Evolutionary conservation across 1,140 invertebrate genomes (phyloP).

Genomic region (Akabosia matsudoensis): DNA sequence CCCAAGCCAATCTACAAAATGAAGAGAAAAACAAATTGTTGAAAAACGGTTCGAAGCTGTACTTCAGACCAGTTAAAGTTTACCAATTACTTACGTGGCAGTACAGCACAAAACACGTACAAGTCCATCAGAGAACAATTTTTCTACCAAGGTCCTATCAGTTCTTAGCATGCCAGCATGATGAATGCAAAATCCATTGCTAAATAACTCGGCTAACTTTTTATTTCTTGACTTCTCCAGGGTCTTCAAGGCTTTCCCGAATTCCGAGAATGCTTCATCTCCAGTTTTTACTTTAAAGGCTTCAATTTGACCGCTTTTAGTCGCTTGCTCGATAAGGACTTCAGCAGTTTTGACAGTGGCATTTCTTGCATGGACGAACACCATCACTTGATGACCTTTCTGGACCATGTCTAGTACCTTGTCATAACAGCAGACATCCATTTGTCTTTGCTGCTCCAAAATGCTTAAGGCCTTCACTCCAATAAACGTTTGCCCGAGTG

Average conservation of each 20-base stretch:
- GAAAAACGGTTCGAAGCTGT: no score
- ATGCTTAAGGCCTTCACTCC: slow-evolving; percentile 79
- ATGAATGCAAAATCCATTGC: slow-evolving; percentile 87
- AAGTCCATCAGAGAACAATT: slow-evolving; percentile 80
- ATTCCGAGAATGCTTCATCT: slow-evolving; percentile 55
- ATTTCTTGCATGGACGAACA: slow-evolving; percentile 97
- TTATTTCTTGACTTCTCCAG: slow-evolving; percentile 71
- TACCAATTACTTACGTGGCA: slow-evolving; percentile 70
- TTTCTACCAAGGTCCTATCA: slow-evolving; percentile 83
- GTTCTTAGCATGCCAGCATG: slow-evolving; percentile 90
- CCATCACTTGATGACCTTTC: slow-evolving; percentile 94
- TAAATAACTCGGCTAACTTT: slow-evolving; percentile 75
- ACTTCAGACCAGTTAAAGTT: no score
- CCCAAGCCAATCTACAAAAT: slow-evolving; percentile 77
- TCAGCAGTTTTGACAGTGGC: slow-evolving; percentile 85
- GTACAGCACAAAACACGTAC: slow-evolving; percentile 95
- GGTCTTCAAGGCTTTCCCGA: slow-evolving; percentile 61
- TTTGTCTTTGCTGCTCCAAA: slow-evolving; percentile 72
- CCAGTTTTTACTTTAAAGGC: slow-evolving; percentile 63
- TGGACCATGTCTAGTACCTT: slow-evolving; percentile 83
- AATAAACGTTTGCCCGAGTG: slow-evolving; percentile 86
- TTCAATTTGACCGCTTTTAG: slow-evolving; percentile 67
- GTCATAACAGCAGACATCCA: slow-evolving; percentile 92
- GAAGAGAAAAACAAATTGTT: neutral
- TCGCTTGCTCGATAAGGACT: slow-evolving; percentile 70